phyloP scores from a whole-genome alignment of 1,140 invertebrate genomes.

The Neodiprion pinetum region DNA sequence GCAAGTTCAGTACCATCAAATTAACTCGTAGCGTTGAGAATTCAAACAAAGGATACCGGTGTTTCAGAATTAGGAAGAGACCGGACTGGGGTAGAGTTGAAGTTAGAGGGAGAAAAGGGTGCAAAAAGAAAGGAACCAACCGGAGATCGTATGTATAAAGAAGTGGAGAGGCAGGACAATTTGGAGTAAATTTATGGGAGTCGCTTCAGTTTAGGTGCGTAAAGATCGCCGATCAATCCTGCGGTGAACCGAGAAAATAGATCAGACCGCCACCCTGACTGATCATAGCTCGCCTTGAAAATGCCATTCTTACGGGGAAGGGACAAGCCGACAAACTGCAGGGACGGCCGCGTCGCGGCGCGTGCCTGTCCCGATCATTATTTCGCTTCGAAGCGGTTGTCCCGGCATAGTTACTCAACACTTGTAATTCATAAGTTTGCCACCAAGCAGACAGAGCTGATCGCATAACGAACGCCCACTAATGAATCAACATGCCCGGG shows the following conservation, averaged over 20 bases:
- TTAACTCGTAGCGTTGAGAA: not conserved
- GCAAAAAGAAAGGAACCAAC: not conserved
- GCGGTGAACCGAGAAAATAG: conserved; percentile 8
- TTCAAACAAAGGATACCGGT: not conserved
- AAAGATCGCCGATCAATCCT: conserved; percentile 12
- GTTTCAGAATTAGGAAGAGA: too few relatives aligned
- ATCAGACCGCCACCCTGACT: not conserved
- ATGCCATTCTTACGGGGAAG: not conserved
- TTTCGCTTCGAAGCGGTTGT: conserved; percentile 1
- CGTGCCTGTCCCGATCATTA: not conserved
- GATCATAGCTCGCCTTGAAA: not conserved
- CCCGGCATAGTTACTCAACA: not conserved
- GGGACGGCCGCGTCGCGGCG: not conserved
- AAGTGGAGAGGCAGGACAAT: not conserved
- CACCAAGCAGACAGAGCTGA: not conserved
- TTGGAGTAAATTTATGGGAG: conserved; percentile 12
- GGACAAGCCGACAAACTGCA: not conserved
- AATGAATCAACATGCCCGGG: not conserved
- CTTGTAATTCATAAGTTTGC: not conserved
- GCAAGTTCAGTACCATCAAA: not conserved
- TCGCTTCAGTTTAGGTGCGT: not conserved
- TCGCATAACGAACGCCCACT: not conserved
- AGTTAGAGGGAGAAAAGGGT: not conserved
- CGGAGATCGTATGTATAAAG: not conserved
- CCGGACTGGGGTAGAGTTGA: not conserved